A percentile compares a stretch with the other conserved stretches of the same genome.
Evolutionary conservation across 2,888 invertebrate genomes (phyloP).

Genomic region (Alentia gelatinosa): DNA sequence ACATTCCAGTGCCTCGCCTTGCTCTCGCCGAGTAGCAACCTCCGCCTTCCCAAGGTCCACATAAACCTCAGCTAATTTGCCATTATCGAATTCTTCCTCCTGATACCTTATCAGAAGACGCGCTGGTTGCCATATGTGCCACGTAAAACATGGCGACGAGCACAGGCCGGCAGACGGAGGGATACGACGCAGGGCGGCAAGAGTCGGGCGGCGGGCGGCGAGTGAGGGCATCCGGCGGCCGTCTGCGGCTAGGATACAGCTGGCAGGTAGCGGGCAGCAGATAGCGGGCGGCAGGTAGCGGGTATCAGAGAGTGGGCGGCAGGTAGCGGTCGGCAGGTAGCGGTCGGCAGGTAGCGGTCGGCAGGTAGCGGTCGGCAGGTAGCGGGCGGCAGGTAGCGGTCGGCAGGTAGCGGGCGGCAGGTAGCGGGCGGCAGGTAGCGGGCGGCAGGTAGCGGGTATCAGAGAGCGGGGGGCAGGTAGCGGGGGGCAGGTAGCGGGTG

Average conservation of each 20-base stretch:
- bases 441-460: no score
- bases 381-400: no score
- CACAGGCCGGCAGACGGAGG: not conserved
- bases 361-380: no score
- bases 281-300: no score
- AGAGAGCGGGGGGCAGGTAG: no score
- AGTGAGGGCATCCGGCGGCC: not conserved
- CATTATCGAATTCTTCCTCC: constrained; percentile 31
- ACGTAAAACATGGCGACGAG: not conserved
- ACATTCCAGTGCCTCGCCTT: not conserved
- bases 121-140: not conserved
- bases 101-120: constrained; percentile 31
- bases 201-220: not conserved
- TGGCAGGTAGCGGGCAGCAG: not conserved
- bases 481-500: no score
- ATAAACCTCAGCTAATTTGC: constrained; percentile 11
- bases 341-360: no score
- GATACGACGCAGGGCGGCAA: no score
- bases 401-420: no score
- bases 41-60: not conserved
- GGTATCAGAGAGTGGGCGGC: no score
- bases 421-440: no score
- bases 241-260: not conserved
- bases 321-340: no score
- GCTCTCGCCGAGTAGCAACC: not conserved